Evolutionary conservation across 2,113 vertebrate genomes (phyloP).

Genomic region (Papio anubis): DNA sequence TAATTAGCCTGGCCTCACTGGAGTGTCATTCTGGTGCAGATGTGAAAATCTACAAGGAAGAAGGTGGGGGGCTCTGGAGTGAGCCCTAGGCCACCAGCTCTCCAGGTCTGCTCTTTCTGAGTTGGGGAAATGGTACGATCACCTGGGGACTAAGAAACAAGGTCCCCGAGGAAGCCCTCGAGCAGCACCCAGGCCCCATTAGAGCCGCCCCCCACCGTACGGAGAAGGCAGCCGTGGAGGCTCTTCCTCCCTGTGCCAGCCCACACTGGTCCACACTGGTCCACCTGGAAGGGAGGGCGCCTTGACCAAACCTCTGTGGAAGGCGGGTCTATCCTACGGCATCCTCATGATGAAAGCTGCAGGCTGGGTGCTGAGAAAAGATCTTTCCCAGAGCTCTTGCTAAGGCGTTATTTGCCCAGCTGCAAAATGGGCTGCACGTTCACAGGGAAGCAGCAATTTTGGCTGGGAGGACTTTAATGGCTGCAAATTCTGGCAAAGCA

Average conservation of each 20-base stretch:
- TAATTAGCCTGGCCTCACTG: slow-evolving; percentile 75
- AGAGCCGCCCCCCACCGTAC: background rate
- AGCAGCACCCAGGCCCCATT: background rate
- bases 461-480: background rate
- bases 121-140: slow-evolving; percentile 27
- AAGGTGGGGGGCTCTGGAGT: background rate
- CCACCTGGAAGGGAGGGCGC: background rate
- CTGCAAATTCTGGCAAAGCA: background rate
- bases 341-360: background rate
- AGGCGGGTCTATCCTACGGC: background rate
- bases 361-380: background rate
- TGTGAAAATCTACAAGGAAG: background rate
- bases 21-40: background rate
- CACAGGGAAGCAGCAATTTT: background rate
- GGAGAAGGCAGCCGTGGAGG: background rate
- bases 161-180: slow-evolving; percentile 9
- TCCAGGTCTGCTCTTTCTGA: slow-evolving; percentile 52
- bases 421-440: background rate
- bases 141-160: slow-evolving; percentile 64
- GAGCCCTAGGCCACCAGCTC: slow-evolving; percentile 19
- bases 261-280: background rate
- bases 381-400: background rate
- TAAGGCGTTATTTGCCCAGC: background rate
- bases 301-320: background rate
- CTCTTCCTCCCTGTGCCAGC: background rate